Percentiles rank a stretch among this genome's conserved stretches.
These are phyloP conservation scores for Mus spretus DNA, from an alignment of 2,797 vertebrate species.

Conservation along the genomic window DNA sequence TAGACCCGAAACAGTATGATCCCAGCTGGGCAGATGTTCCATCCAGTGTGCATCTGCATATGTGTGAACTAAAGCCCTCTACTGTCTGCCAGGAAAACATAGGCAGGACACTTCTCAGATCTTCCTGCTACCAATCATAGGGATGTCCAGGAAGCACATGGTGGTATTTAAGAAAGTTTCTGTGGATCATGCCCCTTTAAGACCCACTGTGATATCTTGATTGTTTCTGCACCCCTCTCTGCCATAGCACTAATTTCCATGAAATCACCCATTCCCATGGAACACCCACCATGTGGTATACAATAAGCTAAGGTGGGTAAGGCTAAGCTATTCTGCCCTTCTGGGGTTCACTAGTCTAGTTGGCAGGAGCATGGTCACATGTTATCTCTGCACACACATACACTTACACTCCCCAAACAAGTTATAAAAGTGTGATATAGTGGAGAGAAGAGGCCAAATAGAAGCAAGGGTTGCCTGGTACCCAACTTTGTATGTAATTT, in stretches of 20 bases:
- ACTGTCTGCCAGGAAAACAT: background rate
- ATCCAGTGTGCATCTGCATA: background rate
- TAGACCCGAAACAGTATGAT: fast-evolving
- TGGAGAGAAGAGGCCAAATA: background rate
- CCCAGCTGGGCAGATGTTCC: background rate
- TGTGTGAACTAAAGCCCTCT: background rate
- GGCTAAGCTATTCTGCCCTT: background rate
- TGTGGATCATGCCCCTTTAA: background rate
- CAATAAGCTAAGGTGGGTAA: background rate
- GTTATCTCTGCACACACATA: background rate
- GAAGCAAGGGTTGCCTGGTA: background rate
- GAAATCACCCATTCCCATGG: background rate
- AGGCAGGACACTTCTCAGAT: background rate
- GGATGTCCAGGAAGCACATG: background rate
- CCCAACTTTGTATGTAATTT: background rate
- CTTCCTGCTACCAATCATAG: background rate
- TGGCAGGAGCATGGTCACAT: background rate
- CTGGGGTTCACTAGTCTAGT: background rate
- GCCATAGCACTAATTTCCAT: background rate
- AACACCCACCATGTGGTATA: background rate
- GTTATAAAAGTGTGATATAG: background rate
- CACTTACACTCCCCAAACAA: background rate
- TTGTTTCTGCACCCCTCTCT: background rate
- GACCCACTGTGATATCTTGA: background rate
- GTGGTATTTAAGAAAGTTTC: background rate